These are phyloP conservation scores for Odontocolon sp. DNA, from an alignment of 2,888 invertebrate species.

Conservation along the genomic window DNA sequence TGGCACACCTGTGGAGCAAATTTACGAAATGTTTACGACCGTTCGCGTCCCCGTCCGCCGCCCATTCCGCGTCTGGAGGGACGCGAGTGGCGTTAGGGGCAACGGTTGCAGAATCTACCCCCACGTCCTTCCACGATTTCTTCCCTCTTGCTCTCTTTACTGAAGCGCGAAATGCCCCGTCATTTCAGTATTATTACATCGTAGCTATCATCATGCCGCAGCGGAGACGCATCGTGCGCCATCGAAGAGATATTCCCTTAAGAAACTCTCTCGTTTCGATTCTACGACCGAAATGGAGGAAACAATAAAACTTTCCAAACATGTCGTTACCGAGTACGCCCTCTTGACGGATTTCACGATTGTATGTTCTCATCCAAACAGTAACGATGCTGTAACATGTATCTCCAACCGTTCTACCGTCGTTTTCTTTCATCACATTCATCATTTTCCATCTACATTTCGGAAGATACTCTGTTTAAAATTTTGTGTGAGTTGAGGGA, in stretches of 20 bases:
- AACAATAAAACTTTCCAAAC: neutral
- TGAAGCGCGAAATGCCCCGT: constrained; percentile 71
- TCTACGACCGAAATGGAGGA: neutral
- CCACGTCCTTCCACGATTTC: constrained; percentile 50
- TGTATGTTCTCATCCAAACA: too few relatives aligned
- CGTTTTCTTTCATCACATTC: too few relatives aligned
- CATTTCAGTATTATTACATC: constrained; percentile 78
- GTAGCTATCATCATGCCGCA: constrained; percentile 72
- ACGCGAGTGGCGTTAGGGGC: constrained; percentile 62
- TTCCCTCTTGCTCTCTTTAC: constrained; percentile 62
- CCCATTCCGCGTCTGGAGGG: constrained; percentile 71
- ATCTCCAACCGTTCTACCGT: too few relatives aligned
- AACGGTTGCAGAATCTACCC: constrained; percentile 43
- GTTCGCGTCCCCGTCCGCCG: constrained; percentile 36
- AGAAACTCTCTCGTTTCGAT: constrained; percentile 26
- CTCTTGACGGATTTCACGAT: too few relatives aligned
- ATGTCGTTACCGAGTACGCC: too few relatives aligned
- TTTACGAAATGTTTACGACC: constrained; percentile 81
- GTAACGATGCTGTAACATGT: too few relatives aligned
- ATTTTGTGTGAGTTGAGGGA: too few relatives aligned
- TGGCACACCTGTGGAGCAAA: constrained; percentile 81
- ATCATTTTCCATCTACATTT: too few relatives aligned
- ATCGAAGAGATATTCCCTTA: constrained; percentile 47
- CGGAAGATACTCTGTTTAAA: too few relatives aligned
- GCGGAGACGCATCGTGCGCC: constrained; percentile 58